These are phyloP conservation scores for Sphecodes monilicornis DNA, from an alignment of 2,888 invertebrate genomes.

Conservation along the genomic window DNA sequence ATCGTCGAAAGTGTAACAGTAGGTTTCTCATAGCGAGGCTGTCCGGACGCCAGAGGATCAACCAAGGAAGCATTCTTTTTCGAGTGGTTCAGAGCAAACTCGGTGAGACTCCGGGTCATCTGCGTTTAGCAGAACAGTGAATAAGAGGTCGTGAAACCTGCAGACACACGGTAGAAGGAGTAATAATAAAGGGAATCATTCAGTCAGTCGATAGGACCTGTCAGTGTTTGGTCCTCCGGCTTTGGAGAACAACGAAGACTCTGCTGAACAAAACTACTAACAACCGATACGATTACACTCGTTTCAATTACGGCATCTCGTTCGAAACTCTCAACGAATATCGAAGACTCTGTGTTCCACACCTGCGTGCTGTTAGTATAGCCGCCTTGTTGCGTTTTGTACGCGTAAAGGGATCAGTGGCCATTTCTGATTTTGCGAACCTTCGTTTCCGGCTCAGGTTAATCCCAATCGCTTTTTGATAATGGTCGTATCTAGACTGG, in stretches of 20 bases:
- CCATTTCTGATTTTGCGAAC: no score
- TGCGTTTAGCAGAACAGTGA: slow-evolving; percentile 39
- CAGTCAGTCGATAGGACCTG: slow-evolving; percentile 42
- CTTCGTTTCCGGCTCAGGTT: no score
- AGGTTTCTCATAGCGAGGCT: slow-evolving; percentile 50
- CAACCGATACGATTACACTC: no score
- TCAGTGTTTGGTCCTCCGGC: slow-evolving; percentile 27
- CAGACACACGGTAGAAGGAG: slow-evolving; percentile 33
- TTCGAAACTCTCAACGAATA: no score
- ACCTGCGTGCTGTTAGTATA: no score
- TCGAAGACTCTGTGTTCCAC: no score
- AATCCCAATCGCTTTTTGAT: no score
- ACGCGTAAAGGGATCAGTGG: no score
- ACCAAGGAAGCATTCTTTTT: slow-evolving; percentile 14
- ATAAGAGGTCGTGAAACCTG: slow-evolving; percentile 24
- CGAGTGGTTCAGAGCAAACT: slow-evolving; percentile 10
- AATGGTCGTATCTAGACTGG: no score
- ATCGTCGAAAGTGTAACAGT: slow-evolving; percentile 69
- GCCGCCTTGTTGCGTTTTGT: no score
- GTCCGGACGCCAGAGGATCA: slow-evolving; percentile 29
- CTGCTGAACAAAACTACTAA: background rate
- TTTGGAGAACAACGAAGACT: slow-evolving; percentile 9
- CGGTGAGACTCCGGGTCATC: slow-evolving; percentile 33
- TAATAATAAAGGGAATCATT: slow-evolving; percentile 32
- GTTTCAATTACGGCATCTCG: no score